Percentiles rank a stretch among this genome's conserved stretches.
Conservation (phyloP, 2,888 invertebrate species). For the Orchesella flavescens region DNA sequence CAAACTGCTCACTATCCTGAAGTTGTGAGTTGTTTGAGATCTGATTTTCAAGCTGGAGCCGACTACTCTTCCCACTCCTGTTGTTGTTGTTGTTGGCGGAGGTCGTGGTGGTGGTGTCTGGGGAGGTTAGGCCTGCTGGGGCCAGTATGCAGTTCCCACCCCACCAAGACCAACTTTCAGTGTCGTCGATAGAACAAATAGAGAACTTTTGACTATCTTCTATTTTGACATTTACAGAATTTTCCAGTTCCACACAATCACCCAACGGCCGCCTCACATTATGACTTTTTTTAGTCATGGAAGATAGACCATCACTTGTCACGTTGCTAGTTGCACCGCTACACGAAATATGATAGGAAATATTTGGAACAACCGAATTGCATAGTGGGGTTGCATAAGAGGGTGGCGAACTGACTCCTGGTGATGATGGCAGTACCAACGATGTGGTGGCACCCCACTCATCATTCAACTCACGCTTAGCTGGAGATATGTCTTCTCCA, state of each 20-base stretch:
- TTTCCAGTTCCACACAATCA: slow-evolving; percentile 47
- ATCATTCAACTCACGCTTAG: slow-evolving; percentile 52
- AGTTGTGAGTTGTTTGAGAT: slow-evolving; percentile 26
- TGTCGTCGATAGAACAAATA: slow-evolving; percentile 54
- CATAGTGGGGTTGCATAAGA: slow-evolving; percentile 36
- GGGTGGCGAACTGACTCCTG: slow-evolving; percentile 33
- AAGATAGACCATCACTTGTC: slow-evolving; percentile 28
- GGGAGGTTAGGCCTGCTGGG: slow-evolving; percentile 40
- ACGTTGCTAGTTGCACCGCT: slow-evolving; percentile 48
- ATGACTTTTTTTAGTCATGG: slow-evolving; percentile 1
- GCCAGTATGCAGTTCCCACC: slow-evolving; percentile 58
- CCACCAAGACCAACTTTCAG: slow-evolving; percentile 65
- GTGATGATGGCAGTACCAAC: slow-evolving; percentile 31
- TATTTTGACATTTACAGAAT: slow-evolving; percentile 33
- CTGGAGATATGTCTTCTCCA: slow-evolving; percentile 59
- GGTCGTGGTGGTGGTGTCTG: slow-evolving; percentile 32
- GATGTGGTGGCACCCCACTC: slow-evolving; percentile 44
- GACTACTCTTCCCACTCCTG: not conserved
- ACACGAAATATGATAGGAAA: slow-evolving; percentile 31
- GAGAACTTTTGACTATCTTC: slow-evolving; percentile 42
- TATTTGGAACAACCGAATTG: slow-evolving; percentile 8
- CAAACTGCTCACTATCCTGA: slow-evolving; percentile 15
- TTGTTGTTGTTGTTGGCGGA: not conserved
- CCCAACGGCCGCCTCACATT: slow-evolving; percentile 38
- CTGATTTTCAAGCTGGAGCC: slow-evolving; percentile 35